These are phyloP conservation scores for Cistogaster globosa DNA, from an alignment of 2,888 invertebrate species.

Conservation along the genomic window DNA sequence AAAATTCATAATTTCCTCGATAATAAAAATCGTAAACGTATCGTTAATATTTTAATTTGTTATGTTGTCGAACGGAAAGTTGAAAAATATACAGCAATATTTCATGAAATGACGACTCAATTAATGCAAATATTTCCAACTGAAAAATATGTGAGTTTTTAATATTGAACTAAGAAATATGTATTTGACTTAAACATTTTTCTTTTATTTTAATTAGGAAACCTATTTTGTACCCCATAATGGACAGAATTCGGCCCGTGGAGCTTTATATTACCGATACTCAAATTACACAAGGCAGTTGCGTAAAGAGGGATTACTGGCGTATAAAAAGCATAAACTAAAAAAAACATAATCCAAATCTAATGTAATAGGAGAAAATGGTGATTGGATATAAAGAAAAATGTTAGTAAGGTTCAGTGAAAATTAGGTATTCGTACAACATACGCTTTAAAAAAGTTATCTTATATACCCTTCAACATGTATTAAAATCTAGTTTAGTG, in stretches of 20 bases:
- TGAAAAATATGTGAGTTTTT: conserved; percentile 70
- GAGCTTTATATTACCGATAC: conserved; percentile 74
- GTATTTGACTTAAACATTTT: too few species aligned
- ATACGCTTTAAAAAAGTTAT: too few species aligned
- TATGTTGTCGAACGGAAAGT: conserved; percentile 69
- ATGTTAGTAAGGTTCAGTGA: too few species aligned
- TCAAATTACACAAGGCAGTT: conserved; percentile 70
- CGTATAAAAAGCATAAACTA: conserved; percentile 59
- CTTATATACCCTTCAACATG: too few species aligned
- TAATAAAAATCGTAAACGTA: conserved; percentile 68
- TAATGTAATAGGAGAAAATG: too few species aligned
- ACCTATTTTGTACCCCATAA: conserved; percentile 72
- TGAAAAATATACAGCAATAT: conserved; percentile 68
- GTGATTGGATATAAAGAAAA: too few species aligned
- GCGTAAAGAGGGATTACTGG: conserved; percentile 67
- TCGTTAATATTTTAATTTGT: conserved; percentile 72
- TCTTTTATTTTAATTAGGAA: conserved; percentile 59
- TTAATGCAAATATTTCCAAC: conserved; percentile 73
- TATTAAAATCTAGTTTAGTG: too few species aligned
- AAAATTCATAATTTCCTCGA: conserved; percentile 72
- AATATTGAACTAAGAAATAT: too few species aligned
- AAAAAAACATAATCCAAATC: background rate
- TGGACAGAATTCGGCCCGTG: conserved; percentile 71
- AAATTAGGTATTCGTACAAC: too few species aligned
- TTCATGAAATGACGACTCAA: conserved; percentile 72